Evolutionary conservation across 2,888 invertebrate genomes (phyloP), one percentile per base, ranked within the genome.

Genomic region (Cosmorhoe ocellata): DNA sequence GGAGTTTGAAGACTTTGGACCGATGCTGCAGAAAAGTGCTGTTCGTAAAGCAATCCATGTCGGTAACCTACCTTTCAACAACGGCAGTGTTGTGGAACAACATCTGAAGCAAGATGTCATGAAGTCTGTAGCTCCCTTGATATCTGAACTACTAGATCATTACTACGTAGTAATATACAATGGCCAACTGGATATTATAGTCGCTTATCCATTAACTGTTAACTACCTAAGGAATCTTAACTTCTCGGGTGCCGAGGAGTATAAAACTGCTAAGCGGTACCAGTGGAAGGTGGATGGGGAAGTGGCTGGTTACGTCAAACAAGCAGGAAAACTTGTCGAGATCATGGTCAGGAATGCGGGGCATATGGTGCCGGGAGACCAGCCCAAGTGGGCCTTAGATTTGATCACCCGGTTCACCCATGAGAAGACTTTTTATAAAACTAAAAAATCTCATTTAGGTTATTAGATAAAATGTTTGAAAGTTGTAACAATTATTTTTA

Each of bases 101-200:
- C 91, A 94, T 74, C 79, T 98, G 13, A 92, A 92, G 58, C 82
- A 90, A 31, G 98, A 98, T 77, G 91, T 97, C 0, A 95, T 97
- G 95, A 93, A 95, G 69, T 94, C 95, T 0, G 94, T 96, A 5
- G 94, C 95, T 4, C 92, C 92, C 0, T 93, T 94, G 92, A 85
- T 96, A 46, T 89, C 92, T 0, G 93, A 94, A 63, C 81, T 97
- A 0, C 73, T 96, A 0, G 88, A 93, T 28, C 81, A 93, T 63
- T 95, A 95, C 67, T 89, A 91, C 74, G 93, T 97, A 10, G 91
- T 98, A 34, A 91, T 97, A 53, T 98, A 98, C 77, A 97, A 94
- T 73, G 98, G 98, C 0, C 98, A 98, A 73, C 76, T 98, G 58
- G 98, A 98, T 76, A 95, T 98, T 9, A 97, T 98, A 58, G 96